Base-by-base conservation (phyloP, 2,797 vertebrate species). In the Anguilla pacifica region DNA sequence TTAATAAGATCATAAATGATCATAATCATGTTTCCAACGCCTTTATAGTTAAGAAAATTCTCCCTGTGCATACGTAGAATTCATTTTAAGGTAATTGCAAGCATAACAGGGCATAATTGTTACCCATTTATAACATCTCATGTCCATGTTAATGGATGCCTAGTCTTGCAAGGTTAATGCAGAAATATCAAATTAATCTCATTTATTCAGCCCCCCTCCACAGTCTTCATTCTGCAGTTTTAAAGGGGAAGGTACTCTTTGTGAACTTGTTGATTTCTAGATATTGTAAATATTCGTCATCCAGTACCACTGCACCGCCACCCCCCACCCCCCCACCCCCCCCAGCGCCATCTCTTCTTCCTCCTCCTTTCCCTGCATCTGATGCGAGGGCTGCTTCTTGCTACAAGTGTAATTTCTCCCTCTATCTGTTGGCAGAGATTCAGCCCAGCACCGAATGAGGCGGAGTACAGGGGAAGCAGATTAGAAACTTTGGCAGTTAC, bases 401-500 rank as follows among this genome's bases (percentile, higher is more conserved):
- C 92, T 92, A 93, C 92, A 89, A 93, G 92, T 92, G 94, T 94
- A 93, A 95, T 95, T 95, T 94, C 93, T 94, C 90, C 89, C 82
- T 91, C 94, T 93, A 93, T 93, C 93, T 94, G 93, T 90, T 93
- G 94, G 90, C 93, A 93, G 90, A 87, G 91, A 91, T 92, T 91
- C 87, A 88, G 89, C 93, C 91, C 92, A 92, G 88, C 89, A 89
- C 92, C 92, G 88, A 77, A 31, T 93, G 93, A 92, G 90, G 93
- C 92, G 90, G 67, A 1, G 25, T 77, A 25, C 72, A 35, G 72
- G 72, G 90, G 88, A 92, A 92, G 91, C 91, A 92, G 93, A 92
- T 94, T 90, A 92, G 93, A 93, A 95, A 94, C 90, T 91, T 92
- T 95, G 94, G 93, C 94, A 92, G 90, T 93, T 94, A 93, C 90